Base-by-base conservation (phyloP, 2,113 vertebrate species). In the Saccopteryx leptura region DNA sequence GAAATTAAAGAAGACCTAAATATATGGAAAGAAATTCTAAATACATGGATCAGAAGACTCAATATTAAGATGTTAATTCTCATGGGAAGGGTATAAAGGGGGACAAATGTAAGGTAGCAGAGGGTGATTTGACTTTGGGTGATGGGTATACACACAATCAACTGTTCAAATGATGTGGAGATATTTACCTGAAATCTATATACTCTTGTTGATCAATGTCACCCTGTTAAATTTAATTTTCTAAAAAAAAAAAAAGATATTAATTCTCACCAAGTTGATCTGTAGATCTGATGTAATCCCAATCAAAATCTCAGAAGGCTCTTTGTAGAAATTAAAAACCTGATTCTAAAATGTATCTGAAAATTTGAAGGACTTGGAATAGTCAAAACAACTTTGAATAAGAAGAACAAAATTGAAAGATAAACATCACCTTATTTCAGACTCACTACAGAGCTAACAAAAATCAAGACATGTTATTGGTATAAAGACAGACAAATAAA, bases 251-350 rank as follows among this genome's bases (percentile, higher is more conserved):
- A 39, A 39, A 39, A 72, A 23, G 4, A 61, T 65, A 28, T 78
- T 13, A 83, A 0, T 63, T 94, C 1, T 78, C 69, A 50, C 69
- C 31, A 82, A n/a, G 72, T 65, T 58, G 4, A 82, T 76, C 24
- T 61, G 9, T 69, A 18, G 46, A 28, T 61, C 60, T 19, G 50
- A 9, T 52, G 50, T 19, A 52, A 69, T 78, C 61, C 66, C 21
- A 54, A 50, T 58, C 33, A 84, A 68, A 84, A 66, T 84, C 28
- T 24, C 52, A 61, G 61, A 28, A 90, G 39, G 1, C 26, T 88
- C n/a, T 75, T 76, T 65, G 18, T 75, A 58, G 26, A 94, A 74
- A 66, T 46, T 68, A 13, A 71, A 94, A 94, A 90, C 21, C 26
- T 71, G 56, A 48, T 17, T 61, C 26, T 65, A 84, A 79, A 39